Evolutionary conservation across 2,113 vertebrate genomes (phyloP).

Genomic region (Oostethus manadensis): DNA sequence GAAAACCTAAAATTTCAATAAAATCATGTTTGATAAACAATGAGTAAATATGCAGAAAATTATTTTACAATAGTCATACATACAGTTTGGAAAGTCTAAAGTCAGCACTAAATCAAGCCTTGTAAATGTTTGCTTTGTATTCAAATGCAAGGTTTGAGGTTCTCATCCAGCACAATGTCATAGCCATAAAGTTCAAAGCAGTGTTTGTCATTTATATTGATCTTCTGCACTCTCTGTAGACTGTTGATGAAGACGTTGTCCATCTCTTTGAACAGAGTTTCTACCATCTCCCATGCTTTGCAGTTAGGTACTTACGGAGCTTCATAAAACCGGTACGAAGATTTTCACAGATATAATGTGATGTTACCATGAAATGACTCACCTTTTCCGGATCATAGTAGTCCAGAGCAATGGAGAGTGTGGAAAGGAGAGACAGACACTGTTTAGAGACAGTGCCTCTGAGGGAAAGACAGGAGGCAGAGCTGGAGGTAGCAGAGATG

Average conservation of each 20-base stretch:
- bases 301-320: slow-evolving; percentile 70
- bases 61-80: no score
- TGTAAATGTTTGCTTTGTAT: not conserved
- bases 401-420: no score
- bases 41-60: no score
- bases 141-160: slow-evolving; percentile 79
- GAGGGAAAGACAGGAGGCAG: no score
- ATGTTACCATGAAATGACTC: slow-evolving; percentile 10
- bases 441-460: no score
- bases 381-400: slow-evolving; percentile 83
- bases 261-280: slow-evolving; percentile 71
- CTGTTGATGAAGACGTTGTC: slow-evolving; percentile 81
- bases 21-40: no score
- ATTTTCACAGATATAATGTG: slow-evolving; percentile 8
- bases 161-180: slow-evolving; percentile 78
- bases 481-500: no score
- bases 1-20: no score
- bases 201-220: slow-evolving; percentile 84
- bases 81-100: no score
- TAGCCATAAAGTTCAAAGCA: slow-evolving; percentile 84
- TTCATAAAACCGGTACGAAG: slow-evolving; percentile 24
- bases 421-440: no score
- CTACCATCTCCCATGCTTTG: slow-evolving; percentile 66
- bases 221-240: slow-evolving; percentile 81
- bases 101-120: no score